A percentile compares a stretch with the other conserved stretches of the same genome.
Evolutionary conservation across 2,113 vertebrate genomes (phyloP).

Genomic region (Isurus oxyrinchus): DNA sequence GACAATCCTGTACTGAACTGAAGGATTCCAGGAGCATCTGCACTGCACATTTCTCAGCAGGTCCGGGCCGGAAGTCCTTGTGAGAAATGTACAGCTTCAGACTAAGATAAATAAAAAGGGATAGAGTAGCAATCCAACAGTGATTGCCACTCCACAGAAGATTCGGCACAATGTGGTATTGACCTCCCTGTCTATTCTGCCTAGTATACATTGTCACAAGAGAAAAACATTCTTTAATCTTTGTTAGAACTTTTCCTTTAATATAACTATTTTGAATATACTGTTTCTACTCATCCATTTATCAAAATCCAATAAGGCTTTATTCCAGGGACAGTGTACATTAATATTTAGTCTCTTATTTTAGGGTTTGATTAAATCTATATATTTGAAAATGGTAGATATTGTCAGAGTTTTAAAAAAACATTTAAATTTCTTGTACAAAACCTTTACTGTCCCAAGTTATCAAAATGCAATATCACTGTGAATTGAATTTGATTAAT

Average conservation of each 20-base stretch:
- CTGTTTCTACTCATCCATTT: background rate
- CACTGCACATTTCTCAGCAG: no score
- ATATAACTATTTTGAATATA: background rate
- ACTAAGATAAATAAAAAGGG: no score
- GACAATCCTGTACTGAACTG: no score
- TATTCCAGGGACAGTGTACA: background rate
- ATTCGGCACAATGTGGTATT: no score
- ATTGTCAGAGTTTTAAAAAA: background rate
- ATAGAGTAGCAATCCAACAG: no score
- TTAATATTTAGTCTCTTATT: background rate
- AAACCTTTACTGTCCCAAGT: background rate
- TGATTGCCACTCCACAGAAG: no score
- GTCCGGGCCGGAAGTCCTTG: no score
- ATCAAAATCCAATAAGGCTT: background rate
- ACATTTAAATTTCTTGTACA: background rate
- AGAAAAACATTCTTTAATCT: background rate
- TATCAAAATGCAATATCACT: background rate
- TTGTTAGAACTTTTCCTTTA: background rate
- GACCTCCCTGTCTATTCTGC: background rate
- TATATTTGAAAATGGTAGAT: background rate
- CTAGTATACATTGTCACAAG: background rate
- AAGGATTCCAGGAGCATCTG: no score
- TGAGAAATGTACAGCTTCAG: no score
- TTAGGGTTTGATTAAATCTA: background rate
- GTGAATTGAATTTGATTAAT: background rate